Base-by-base conservation (phyloP, 1,140 invertebrate species). In the Tribolium castaneum region DNA sequence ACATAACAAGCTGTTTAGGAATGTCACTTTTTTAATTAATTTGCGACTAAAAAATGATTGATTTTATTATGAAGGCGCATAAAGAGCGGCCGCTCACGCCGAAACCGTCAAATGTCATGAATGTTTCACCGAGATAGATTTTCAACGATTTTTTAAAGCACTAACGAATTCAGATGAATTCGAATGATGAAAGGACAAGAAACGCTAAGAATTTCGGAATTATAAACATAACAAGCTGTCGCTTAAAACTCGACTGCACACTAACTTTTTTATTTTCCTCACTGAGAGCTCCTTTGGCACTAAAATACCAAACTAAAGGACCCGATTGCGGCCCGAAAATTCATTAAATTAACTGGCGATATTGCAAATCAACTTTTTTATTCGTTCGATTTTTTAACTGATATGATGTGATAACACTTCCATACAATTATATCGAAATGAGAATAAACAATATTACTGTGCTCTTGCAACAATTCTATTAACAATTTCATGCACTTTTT, bases 91-190 rank as follows among this genome's bases (percentile, higher is more conserved):
- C 51, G 51, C 51, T 52, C 12, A 52, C 51, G 12, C 3, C 12
- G 51, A 52, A 45, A 52, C 51, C 51, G 16, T 52, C 54, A 59
- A 30, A 30, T 59, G 22, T 59, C 54, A 59, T n/a, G 22, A 59
- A 59, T 59, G 22, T 59, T 59, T 59, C 51, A 30, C 16, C 54
- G 12, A 59, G 54, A 59, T 30, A 59, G 54, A 59, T 59, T 59
- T 45, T 56, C 3, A 56, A 22, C 52, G 0, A 56, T 56, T 56
- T 59, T 59, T 59, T 10, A 25, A 59, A 59, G 30, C 19, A 59
- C 54, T 9, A 59, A 56, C 2, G 19, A 59, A 56, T 19, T 6
- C 19, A 25, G 54, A 59, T 59, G 19, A 59, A 19, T 59, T 25
- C 54, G 54, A 25, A 19, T 59, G 52, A 10, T 56, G 52, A 56